These are phyloP conservation scores for Trachelus troglodyta DNA, from an alignment of 2,888 invertebrate genomes.

Conservation along the genomic window DNA sequence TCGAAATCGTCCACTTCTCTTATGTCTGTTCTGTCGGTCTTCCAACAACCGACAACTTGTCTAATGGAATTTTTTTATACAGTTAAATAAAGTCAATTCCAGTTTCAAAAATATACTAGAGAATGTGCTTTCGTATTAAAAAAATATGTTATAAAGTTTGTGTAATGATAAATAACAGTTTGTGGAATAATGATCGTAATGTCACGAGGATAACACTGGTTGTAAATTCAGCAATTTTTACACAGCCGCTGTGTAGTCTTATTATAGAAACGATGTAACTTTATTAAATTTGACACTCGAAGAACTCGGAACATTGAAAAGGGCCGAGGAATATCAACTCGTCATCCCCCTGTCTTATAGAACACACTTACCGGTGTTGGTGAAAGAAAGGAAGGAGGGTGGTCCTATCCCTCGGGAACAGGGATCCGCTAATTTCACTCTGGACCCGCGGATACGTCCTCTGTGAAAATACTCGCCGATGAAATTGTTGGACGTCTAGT, in stretches of 20 bases:
- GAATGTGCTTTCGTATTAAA: neutral
- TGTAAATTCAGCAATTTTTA: neutral
- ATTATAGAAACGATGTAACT: conserved; percentile 23
- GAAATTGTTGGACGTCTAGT: conserved; percentile 27
- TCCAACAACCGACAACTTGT: neutral
- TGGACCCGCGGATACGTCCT: conserved; percentile 34
- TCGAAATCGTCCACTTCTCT: neutral
- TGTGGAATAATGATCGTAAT: neutral
- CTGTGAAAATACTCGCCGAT: conserved; percentile 26
- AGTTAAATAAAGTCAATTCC: neutral
- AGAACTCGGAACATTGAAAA: conserved; percentile 66
- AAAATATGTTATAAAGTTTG: neutral
- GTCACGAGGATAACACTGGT: neutral
- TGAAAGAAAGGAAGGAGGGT: conserved; percentile 13
- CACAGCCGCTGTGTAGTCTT: conserved; percentile 10
- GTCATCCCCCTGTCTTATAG: conserved; percentile 6
- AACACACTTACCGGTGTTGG: neutral
- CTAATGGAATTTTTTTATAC: neutral
- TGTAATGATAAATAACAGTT: neutral
- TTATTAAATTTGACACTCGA: conserved; percentile 66
- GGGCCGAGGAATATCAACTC: conserved; percentile 43
- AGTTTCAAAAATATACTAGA: neutral
- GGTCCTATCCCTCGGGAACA: conserved; percentile 43
- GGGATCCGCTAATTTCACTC: conserved; percentile 61
- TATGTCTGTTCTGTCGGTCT: neutral